Base-by-base conservation (phyloP, 2,797 vertebrate genomes). In the Sardinella longiceps region DNA sequence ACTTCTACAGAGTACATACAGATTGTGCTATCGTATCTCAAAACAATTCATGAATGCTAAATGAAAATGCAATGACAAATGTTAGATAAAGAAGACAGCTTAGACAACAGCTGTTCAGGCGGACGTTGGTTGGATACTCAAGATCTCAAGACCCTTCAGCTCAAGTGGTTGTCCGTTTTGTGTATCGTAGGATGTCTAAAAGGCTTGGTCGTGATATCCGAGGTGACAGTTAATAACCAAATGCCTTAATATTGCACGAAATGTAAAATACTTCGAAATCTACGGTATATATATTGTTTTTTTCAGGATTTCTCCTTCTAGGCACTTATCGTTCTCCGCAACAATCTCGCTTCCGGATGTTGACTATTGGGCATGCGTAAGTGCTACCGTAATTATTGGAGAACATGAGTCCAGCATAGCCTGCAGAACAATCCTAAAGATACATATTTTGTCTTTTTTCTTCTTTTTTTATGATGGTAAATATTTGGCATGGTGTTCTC, bases 281-380 rank as follows among this genome's bases (percentile, higher is more conserved):
- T 77, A 43, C 18, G 70, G 43, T 39, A 37, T 74, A 77, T 77
- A 39, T 25, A 48, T 28, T 63, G 66, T 45, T 80, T 39, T 46
- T 46, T 51, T 81, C 80, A 83, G 53, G 80, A 81, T 85, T 84
- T 82, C 86, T 85, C 87, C 83, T 88, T 77, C 70, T 84, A 51
- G 86, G 81, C 51, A 85, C 83, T 88, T 86, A 86, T 89, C 84
- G 88, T 89, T 87, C 87, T 88, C 86, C 85, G 83, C 88, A 85
- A 86, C 87, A 89, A 87, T 85, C 87, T 88, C 81, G 80, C 81
- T 85, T 84, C 87, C 87, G 86, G 86, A 86, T 84, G 84, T 82
- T 37, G 39, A 14, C 11, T 33, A 80, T 1, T 84, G 87, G 84
- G 89, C 90, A 85, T 89, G 91, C 86, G 86, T 84, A 20, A 0